Conservation (phyloP, 2,797 vertebrate genomes). For the Hydrolagus colliei region DNA sequence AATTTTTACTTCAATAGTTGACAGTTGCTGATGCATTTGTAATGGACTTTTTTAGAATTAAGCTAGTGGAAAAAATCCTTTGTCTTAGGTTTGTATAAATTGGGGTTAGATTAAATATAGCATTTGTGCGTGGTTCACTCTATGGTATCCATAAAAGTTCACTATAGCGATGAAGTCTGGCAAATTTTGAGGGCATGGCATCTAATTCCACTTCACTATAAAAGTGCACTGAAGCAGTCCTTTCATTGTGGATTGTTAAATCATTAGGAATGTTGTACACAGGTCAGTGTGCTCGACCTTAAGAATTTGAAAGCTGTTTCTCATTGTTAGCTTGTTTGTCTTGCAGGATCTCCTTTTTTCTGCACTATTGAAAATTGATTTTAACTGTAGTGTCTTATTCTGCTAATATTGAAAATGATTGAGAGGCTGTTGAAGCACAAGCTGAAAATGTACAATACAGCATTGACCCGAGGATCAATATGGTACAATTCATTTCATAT, state of each 20-base stretch:
- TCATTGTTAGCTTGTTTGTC: conserved; percentile 28
- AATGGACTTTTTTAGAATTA: background rate
- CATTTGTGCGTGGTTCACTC: background rate
- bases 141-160: background rate
- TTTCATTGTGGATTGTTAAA: background rate
- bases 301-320: conserved; percentile 23
- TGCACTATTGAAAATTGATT: conserved; percentile 47
- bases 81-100: background rate
- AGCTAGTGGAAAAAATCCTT: background rate
- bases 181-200: conserved; percentile 2
- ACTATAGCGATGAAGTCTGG: background rate
- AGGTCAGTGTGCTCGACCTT: conserved; percentile 17
- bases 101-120: background rate
- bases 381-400: conserved; percentile 55
- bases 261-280: conserved; percentile 21
- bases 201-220: background rate
- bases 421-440: conserved; percentile 38
- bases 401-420: conserved; percentile 62
- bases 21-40: background rate
- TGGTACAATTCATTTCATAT: conserved; percentile 64
- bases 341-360: conserved; percentile 15
- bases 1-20: too few relatives aligned
- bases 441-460: conserved; percentile 37
- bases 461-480: conserved; percentile 60
- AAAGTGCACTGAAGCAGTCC: conserved; percentile 5